These are phyloP conservation scores for Micropterix aruncella DNA, from an alignment of 2,888 invertebrate genomes.

Conservation along the genomic window DNA sequence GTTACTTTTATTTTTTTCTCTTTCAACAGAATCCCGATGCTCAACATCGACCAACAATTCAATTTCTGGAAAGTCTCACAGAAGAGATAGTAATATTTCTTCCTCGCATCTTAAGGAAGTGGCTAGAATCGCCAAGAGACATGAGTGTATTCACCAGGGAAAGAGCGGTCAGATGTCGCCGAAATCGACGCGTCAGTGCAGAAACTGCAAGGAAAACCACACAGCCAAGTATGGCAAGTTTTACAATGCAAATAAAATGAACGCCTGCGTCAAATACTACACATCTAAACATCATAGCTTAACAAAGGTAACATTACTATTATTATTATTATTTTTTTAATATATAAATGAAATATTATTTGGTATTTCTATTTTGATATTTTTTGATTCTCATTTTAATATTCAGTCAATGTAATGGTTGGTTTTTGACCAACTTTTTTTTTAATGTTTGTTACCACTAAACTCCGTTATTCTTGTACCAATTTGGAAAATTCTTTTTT, in stretches of 20 bases:
- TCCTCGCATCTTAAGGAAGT: conserved; percentile 62
- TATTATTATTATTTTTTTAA: too few species aligned
- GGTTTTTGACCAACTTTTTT: too few species aligned
- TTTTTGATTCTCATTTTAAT: too few species aligned
- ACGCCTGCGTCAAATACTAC: conserved; percentile 21
- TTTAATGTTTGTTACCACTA: too few species aligned
- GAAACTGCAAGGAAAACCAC: conserved; percentile 25
- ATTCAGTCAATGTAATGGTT: too few species aligned
- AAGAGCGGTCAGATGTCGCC: conserved; percentile 35
- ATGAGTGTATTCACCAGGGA: conserved; percentile 49
- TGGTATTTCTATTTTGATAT: too few species aligned
- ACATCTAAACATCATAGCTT: conserved; percentile 19
- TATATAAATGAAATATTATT: too few species aligned
- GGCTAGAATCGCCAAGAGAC: conserved; percentile 64
- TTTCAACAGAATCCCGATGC: conserved; percentile 25
- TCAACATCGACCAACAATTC: conserved; percentile 22
- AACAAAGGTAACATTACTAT: conserved; percentile 16
- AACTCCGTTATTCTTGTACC: too few species aligned
- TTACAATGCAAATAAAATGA: conserved; percentile 33
- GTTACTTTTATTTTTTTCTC: too few species aligned
- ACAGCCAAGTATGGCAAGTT: conserved; percentile 31
- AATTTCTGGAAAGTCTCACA: conserved; percentile 39
- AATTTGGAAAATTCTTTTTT: too few species aligned
- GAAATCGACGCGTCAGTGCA: conserved; percentile 16
- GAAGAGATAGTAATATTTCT: conserved; percentile 37